Conservation (phyloP, 2,797 vertebrate genomes). For the Tangara arthus region DNA sequence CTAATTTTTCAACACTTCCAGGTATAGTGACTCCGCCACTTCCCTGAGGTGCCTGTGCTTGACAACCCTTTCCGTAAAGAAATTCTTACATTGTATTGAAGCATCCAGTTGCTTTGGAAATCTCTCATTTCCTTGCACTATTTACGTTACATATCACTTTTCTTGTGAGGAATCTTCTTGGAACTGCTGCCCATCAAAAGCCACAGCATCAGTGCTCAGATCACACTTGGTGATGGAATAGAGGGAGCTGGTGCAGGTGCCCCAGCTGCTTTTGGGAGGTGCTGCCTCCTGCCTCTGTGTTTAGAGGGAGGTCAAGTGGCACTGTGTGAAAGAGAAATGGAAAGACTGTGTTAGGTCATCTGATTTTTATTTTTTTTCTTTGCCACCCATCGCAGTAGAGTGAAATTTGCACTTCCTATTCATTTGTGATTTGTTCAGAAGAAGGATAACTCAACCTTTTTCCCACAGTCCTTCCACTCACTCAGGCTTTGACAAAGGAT, state of each 20-base stretch:
- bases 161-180: background rate
- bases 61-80: background rate
- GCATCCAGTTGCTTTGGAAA: background rate
- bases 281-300: background rate
- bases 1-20: background rate
- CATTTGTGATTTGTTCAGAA: background rate
- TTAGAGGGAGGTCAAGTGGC: background rate
- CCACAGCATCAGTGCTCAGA: background rate
- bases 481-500: background rate
- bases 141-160: background rate
- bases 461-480: background rate
- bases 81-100: background rate
- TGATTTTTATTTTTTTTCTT: background rate
- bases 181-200: background rate
- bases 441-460: background rate
- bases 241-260: background rate
- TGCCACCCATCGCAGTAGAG: background rate
- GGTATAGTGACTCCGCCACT: background rate
- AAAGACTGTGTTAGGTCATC: background rate
- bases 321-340: background rate
- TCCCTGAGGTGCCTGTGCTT: background rate
- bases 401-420: background rate
- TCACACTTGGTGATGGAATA: fast-evolving
- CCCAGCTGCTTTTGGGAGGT: background rate
- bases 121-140: background rate